phyloP scores from a whole-genome alignment of 2,888 invertebrate species.

The Deroplatys truncata region DNA sequence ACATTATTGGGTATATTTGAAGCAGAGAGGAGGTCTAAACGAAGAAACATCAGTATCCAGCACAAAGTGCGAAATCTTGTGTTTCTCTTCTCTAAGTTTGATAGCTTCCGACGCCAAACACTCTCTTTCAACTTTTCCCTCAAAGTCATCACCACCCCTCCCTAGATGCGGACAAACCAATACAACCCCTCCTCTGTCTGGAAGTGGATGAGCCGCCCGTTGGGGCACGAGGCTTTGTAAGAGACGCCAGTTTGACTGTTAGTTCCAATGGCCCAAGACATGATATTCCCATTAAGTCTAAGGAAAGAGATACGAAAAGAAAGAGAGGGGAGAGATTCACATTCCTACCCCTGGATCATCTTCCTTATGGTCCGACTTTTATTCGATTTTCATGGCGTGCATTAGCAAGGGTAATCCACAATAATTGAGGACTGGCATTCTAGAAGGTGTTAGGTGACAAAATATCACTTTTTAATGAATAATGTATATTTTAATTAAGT shows the following conservation, averaged over 20 bases:
- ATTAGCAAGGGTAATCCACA: too few species aligned
- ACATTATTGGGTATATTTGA: neutral
- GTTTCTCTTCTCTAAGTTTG: neutral
- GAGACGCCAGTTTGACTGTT: neutral
- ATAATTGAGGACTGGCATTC: too few species aligned
- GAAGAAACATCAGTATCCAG: neutral
- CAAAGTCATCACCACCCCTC: neutral
- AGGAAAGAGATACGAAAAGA: neutral
- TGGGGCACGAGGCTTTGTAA: neutral
- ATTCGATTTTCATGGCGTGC: too few species aligned
- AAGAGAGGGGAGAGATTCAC: neutral
- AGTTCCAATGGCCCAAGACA: neutral
- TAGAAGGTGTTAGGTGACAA: too few species aligned
- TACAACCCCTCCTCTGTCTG: neutral
- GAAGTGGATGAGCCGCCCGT: neutral
- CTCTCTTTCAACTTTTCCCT: conserved; percentile 1
- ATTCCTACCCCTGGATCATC: neutral
- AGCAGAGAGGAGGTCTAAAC: neutral
- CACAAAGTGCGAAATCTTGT: conserved; percentile 5
- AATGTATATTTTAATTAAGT: too few species aligned
- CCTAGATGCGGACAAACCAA: neutral
- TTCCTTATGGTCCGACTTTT: neutral
- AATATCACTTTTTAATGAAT: too few species aligned
- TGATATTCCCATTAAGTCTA: conserved; percentile 1
- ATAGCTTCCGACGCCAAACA: neutral